Evolutionary conservation across 2,113 vertebrate species (phyloP), one percentile per base, ranked within the genome.

Genomic region (Tiliqua scincoides): DNA sequence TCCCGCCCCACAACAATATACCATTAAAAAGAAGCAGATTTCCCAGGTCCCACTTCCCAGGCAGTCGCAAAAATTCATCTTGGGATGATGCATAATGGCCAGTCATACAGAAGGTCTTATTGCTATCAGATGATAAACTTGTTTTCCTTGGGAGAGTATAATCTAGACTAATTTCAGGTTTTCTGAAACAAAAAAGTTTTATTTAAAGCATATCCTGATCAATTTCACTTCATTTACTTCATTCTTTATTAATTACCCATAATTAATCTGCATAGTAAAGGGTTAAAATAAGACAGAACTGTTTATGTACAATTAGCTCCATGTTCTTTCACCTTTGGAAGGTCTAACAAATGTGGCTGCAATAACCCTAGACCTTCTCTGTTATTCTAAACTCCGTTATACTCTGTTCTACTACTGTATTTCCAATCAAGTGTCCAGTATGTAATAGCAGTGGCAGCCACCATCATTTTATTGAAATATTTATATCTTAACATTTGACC

Each of bases 91-190:
- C 83, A 86, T 95, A 97, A 91, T 99, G 98, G 79, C 99, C 99
- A 89, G 99, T 88, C 98, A 99, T 97, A 91, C 98, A 99, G 95
- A 98, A 98, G 2, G 98, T 99, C 95, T 98, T 99, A 95, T 98
- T 99, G 94, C 96, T 98, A 90, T 99, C 99, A n/a, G 99, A 98
- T 32, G 99, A 98, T 57, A 99, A 96, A 82, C 97, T 98, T 92
- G 97, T 97, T 96, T 98, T 99, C 87, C 98, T 97, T 84, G 98
- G 98, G 27, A 98, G 94, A 2, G 96, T 96, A 54, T 98, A 99
- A 96, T 99, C 98, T 94, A 99, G 96, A 88, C 96, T 97, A 88
- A 98, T 97, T 57, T 99, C 98, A 92, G 97, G 96, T 93, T 97
- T 98, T 95, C 99, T 99, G 92, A 48, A 89, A 90, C 10, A 86